Evolutionary conservation across 1,140 invertebrate species (phyloP).

Genomic region (Leptinotarsa undecemlineata): DNA sequence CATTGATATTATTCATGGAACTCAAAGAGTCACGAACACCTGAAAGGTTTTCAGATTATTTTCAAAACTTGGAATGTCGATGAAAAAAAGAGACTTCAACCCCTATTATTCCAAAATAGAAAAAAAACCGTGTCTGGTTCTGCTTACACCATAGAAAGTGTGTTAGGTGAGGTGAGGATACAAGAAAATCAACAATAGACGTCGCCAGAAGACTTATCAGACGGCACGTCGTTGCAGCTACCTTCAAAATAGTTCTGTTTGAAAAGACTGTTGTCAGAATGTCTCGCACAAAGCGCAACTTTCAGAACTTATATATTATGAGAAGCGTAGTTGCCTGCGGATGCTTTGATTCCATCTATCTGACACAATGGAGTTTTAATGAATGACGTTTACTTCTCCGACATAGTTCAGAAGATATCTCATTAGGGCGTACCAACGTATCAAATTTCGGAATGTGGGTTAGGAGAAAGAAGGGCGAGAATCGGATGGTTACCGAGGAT

Average conservation of each 20-base stretch:
- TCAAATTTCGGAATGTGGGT: not conserved
- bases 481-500: not conserved
- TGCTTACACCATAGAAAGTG: not conserved
- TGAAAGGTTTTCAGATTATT: no score
- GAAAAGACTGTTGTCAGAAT: not conserved
- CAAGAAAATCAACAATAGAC: not conserved
- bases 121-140: no score
- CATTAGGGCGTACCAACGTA: conserved; percentile 15
- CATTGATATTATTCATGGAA: no score
- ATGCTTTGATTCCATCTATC: not conserved
- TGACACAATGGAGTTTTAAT: conserved; percentile 16
- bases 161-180: not conserved
- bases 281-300: not conserved
- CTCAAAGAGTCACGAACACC: no score
- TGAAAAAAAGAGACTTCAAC: no score
- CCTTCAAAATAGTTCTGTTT: not conserved
- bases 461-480: not conserved
- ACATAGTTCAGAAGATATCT: conserved; percentile 13
- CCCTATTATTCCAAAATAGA: no score
- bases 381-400: conserved; percentile 3
- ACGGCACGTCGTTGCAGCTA: not conserved
- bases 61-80: no score
- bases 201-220: not conserved
- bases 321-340: not conserved
- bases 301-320: not conserved